A percentile compares a stretch with the other conserved stretches of the same genome.
phyloP scores from a whole-genome alignment of 2,888 invertebrate species.

The Shargacucullia verbasci region DNA sequence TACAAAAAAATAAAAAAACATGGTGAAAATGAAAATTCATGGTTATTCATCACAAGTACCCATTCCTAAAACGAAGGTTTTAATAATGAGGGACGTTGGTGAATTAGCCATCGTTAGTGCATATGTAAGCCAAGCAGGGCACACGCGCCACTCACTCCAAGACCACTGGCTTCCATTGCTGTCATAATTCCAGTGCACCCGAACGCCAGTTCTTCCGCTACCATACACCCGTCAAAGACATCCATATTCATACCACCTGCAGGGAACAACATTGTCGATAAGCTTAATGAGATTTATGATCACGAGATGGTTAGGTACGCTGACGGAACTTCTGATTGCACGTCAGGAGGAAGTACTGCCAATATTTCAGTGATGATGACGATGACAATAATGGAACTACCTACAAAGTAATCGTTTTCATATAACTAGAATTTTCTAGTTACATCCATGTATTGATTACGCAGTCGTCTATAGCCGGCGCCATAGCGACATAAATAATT shows the following conservation, averaged over 20 bases:
- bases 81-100: neutral
- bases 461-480: neutral
- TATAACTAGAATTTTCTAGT: slow-evolving; percentile 1
- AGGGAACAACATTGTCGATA: slow-evolving; percentile 50
- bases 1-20: neutral
- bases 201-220: slow-evolving; percentile 97
- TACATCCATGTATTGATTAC: neutral
- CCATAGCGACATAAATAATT: neutral
- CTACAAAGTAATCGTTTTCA: neutral
- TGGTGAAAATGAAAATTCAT: neutral
- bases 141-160: slow-evolving; percentile 90
- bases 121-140: slow-evolving; percentile 31
- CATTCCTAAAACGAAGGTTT: neutral
- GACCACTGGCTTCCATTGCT: slow-evolving; percentile 95
- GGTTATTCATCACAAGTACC: too few species aligned
- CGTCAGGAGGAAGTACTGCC: neutral
- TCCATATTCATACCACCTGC: slow-evolving; percentile 94
- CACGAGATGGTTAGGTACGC: neutral
- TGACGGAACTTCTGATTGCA: neutral
- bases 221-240: slow-evolving; percentile 93
- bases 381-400: too few species aligned
- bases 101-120: slow-evolving; percentile 12
- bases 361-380: neutral
- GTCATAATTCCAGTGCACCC: slow-evolving; percentile 98
- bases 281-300: slow-evolving; percentile 25